Evolutionary conservation across 2,797 vertebrate species (phyloP).

Genomic region (Neostethus bicornis): DNA sequence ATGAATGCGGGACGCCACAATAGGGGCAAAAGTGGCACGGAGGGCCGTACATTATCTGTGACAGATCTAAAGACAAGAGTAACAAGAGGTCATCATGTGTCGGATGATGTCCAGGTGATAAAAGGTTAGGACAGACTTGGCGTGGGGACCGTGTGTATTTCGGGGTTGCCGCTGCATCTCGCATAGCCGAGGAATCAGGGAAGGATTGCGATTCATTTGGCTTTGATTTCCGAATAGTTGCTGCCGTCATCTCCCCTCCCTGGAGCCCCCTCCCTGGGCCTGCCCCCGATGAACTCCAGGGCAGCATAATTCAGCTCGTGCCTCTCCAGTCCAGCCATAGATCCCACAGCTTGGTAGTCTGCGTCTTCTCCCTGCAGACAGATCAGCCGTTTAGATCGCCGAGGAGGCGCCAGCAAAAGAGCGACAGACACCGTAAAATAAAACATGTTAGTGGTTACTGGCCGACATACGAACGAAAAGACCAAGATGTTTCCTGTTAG

Average conservation of each 20-base stretch:
- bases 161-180: slow-evolving; percentile 74
- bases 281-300: slow-evolving; percentile 78
- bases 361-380: slow-evolving; percentile 83
- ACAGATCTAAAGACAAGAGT: slow-evolving; percentile 45
- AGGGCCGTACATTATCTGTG: slow-evolving; percentile 27
- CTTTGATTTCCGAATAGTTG: slow-evolving; percentile 84
- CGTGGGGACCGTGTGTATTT: slow-evolving; percentile 27
- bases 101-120: slow-evolving; percentile 40
- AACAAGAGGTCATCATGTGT: slow-evolving; percentile 42
- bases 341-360: slow-evolving; percentile 82
- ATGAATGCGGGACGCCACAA: slow-evolving; percentile 32
- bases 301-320: slow-evolving; percentile 84
- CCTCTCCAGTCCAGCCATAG: slow-evolving; percentile 80
- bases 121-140: slow-evolving; percentile 45
- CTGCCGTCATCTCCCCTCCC: slow-evolving; percentile 81
- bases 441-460: slow-evolving; percentile 63
- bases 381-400: slow-evolving; percentile 28
- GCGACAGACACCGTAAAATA: slow-evolving; percentile 33
- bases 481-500: slow-evolving; percentile 66
- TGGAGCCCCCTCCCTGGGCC: slow-evolving; percentile 75
- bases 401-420: slow-evolving; percentile 14
- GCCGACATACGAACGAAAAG: slow-evolving; percentile 51
- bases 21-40: slow-evolving; percentile 15
- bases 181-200: slow-evolving; percentile 81
- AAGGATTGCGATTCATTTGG: slow-evolving; percentile 86